Percentiles rank a stretch among this genome's conserved stretches.
Conservation (phyloP, 2,888 invertebrate species). For the Limnephilus rhombicus region DNA sequence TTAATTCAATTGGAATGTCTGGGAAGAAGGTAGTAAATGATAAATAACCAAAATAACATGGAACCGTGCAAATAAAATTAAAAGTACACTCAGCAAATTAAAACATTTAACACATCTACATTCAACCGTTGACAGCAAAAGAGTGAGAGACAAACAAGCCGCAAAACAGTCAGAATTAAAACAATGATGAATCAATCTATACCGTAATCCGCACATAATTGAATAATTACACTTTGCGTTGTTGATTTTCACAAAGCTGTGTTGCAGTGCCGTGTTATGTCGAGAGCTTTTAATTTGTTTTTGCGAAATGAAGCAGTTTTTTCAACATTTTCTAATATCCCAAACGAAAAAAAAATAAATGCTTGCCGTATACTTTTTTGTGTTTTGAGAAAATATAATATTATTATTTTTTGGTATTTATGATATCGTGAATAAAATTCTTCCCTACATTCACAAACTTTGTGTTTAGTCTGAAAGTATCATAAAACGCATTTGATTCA, state of each 20-base stretch:
- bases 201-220: background rate
- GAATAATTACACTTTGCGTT: background rate
- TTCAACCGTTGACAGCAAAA: slow-evolving; percentile 48
- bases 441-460: background rate
- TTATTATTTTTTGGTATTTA: background rate
- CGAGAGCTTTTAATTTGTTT: background rate
- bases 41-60: slow-evolving; percentile 28
- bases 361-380: background rate
- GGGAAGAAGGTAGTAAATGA: background rate
- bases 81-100: slow-evolving; percentile 53
- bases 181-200: slow-evolving; percentile 22
- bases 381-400: background rate
- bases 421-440: background rate
- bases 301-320: no score
- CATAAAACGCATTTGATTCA: background rate
- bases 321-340: background rate
- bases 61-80: slow-evolving; percentile 54
- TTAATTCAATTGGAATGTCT: no score
- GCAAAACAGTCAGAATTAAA: slow-evolving; percentile 61
- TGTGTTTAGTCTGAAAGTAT: background rate
- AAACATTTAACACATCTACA: slow-evolving; percentile 47
- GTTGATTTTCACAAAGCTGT: background rate
- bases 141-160: slow-evolving; percentile 55
- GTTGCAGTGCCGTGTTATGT: background rate
- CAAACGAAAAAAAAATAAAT: background rate